phyloP scores from a whole-genome alignment of 2,113 vertebrate species.

The Rissa tridactyla region DNA sequence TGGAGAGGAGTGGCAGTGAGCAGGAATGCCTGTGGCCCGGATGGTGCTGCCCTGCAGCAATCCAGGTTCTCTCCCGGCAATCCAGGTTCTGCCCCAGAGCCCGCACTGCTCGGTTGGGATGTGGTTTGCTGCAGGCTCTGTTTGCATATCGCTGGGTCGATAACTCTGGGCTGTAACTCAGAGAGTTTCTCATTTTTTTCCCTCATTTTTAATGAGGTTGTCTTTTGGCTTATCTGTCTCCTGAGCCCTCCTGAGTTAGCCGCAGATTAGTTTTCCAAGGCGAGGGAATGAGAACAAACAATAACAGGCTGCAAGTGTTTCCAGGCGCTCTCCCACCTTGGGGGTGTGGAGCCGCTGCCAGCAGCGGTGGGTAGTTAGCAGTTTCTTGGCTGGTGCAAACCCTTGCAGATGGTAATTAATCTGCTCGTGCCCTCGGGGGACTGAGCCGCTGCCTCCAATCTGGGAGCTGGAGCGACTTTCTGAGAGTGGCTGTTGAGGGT shows the following conservation, averaged over 20 bases:
- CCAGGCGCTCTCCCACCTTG: background rate
- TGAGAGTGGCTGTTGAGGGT: background rate
- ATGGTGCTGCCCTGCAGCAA: background rate
- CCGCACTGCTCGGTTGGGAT: accelerated
- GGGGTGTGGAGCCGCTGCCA: background rate
- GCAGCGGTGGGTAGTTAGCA: background rate
- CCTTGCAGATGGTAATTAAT: background rate
- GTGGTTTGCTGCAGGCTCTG: background rate
- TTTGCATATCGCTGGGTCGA: background rate
- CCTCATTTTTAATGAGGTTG: background rate
- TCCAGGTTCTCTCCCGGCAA: no score
- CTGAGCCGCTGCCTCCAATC: background rate
- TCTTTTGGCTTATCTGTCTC: background rate
- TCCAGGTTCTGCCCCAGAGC: background rate
- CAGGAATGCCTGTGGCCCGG: no score
- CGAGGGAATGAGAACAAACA: background rate
- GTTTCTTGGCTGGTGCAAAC: background rate
- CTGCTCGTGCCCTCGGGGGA: background rate
- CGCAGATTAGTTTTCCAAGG: background rate
- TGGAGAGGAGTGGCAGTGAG: background rate
- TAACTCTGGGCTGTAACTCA: background rate
- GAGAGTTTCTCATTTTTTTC: background rate
- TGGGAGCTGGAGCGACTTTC: background rate
- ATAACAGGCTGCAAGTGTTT: background rate
- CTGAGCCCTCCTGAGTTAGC: background rate